Conservation (phyloP, 2,113 vertebrate genomes). For the Malurus elegans region DNA sequence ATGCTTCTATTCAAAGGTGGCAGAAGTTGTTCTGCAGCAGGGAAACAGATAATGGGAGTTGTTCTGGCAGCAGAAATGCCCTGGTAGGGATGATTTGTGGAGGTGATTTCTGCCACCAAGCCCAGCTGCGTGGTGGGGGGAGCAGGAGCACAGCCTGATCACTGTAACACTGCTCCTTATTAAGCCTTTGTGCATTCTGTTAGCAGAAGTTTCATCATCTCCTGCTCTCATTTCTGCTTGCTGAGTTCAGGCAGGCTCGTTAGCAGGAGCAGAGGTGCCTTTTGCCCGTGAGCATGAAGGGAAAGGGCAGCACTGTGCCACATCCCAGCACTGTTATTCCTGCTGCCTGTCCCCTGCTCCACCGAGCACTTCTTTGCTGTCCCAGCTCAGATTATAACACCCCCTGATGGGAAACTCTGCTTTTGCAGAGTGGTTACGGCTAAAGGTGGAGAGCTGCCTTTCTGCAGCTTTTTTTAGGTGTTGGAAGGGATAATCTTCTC, state of each 20-base stretch:
- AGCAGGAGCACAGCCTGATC: neutral
- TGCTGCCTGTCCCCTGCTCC: neutral
- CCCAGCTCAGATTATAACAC: neutral
- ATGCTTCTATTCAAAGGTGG: neutral
- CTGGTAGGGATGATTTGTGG: neutral
- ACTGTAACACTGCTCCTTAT: neutral
- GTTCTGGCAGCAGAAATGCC: neutral
- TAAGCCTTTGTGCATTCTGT: neutral
- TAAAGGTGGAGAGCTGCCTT: neutral
- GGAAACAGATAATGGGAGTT: neutral
- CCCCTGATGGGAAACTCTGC: neutral
- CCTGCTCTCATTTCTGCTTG: neutral
- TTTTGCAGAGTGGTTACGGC: neutral
- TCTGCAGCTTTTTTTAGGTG: neutral
- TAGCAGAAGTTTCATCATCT: neutral
- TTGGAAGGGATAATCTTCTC: neutral
- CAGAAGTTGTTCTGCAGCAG: neutral
- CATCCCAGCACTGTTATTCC: accelerated
- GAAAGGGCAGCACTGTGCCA: neutral
- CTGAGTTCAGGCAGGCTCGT: neutral
- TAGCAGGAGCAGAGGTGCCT: neutral
- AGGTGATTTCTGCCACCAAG: neutral
- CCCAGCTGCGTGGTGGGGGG: neutral
- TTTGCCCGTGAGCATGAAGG: neutral
- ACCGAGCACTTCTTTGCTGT: accelerated